Evolutionary conservation across 2,113 vertebrate species (phyloP).

Genomic region (Saimiri boliviensis): DNA sequence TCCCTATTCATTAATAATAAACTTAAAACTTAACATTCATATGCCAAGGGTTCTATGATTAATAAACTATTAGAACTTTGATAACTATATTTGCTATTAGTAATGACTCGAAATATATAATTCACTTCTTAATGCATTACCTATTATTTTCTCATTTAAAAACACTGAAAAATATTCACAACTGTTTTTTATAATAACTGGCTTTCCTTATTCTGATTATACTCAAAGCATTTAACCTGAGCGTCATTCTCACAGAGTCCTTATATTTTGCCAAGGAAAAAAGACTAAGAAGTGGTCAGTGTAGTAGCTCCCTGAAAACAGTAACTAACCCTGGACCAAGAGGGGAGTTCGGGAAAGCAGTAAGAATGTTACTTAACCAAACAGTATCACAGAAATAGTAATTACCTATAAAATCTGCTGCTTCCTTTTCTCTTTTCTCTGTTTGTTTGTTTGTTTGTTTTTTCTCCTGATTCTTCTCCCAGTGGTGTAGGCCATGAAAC

Average conservation of each 20-base stretch:
- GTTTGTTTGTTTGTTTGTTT: too few species aligned
- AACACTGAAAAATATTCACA: not conserved
- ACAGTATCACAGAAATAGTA: conserved; percentile 34
- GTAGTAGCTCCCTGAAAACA: conserved; percentile 38
- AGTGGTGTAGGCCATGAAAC: not conserved
- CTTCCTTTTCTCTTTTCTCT: conserved; percentile 35
- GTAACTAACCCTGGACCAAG: not conserved
- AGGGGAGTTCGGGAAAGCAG: not conserved
- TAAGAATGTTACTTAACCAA: conserved; percentile 47
- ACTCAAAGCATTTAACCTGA: conserved; percentile 30
- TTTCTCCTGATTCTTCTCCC: not conserved
- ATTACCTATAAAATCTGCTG: conserved; percentile 49
- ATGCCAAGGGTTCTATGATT: not conserved
- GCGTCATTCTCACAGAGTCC: not conserved
- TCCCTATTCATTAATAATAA: not conserved
- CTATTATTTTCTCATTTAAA: not conserved
- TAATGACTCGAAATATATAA: not conserved
- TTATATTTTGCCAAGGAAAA: conserved; percentile 42
- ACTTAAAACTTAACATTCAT: conserved; percentile 3
- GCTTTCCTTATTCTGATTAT: not conserved
- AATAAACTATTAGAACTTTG: conserved; percentile 9
- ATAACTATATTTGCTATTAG: not conserved
- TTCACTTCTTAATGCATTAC: not conserved
- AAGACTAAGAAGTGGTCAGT: conserved; percentile 24
- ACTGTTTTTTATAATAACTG: conserved; percentile 11